Base-by-base conservation (phyloP, 2,888 invertebrate species). In the Tetanocera ferruginea region DNA sequence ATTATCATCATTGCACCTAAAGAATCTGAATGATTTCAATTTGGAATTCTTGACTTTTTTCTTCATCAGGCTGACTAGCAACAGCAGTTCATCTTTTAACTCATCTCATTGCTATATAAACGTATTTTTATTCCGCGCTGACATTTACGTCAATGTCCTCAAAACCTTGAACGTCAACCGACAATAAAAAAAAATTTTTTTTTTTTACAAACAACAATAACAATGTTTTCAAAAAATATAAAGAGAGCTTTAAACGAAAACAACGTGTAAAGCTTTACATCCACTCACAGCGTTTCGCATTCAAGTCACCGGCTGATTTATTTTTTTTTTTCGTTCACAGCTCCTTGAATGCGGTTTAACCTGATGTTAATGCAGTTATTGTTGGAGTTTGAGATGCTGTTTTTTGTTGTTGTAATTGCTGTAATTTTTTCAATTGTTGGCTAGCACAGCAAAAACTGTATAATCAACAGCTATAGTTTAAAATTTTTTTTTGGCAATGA, bases 91-190 rank as follows among this genome's bases (percentile, higher is more conserved):
- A 14, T 62, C 62, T 19, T 17, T 43, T 17, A 37, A 34, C 34
- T 71, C 55, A 52, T 71, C 51, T 71, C 55, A 31, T 52, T 31
- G 71, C 34, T 57, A 19, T 64, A 51, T 74, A 74, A 74, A 31
- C 49, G 73, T 51, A 51, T 66, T 43, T 74, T 74, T 28, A 74
- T 64, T 66, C 49, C 66, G 75, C 67, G 75, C 67, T 67, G 75
- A 75, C 75, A 67, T 75, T 67, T 67, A 28, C 75, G 75, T 75
- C 75, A 75, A 75, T 75, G 75, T 75, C 75, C 75, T 75, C 75
- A 25, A 75, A 67, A 75, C 75, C 75, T 75, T 75, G 75, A 75
- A 75, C 75, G 66, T 37, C 25, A 43, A 43, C 43, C 25, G 73
- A 62, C n/a, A 57, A 49, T 37, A 62, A 9, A 60, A 73, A n/a